Conservation (phyloP, 2,113 vertebrate genomes). For the Megaleporinus macrocephalus region DNA sequence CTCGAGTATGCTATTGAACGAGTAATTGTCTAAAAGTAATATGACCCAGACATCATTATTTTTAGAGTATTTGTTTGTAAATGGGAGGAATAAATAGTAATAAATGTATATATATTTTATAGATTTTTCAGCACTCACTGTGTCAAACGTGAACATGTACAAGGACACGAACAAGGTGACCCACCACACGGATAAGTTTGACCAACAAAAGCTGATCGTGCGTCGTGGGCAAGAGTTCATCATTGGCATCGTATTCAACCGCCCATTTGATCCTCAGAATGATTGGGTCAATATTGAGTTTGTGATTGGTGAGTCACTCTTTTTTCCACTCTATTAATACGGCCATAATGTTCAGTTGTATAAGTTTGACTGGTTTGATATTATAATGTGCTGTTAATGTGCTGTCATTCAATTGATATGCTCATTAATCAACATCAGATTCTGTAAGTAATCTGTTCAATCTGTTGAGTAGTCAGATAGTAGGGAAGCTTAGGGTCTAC, state of each 20-base stretch:
- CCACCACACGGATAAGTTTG: constrained; percentile 80
- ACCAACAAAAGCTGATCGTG: constrained; percentile 75
- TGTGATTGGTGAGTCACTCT: constrained; percentile 81
- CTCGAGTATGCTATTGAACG: no score
- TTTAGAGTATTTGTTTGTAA: no score
- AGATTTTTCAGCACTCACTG: neutral
- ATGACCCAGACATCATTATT: no score
- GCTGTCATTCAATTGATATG: no score
- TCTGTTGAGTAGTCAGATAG: neutral
- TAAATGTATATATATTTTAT: constrained; percentile 14
- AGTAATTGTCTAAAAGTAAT: no score
- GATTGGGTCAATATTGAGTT: constrained; percentile 81
- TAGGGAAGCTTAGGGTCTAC: no score
- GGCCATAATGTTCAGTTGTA: neutral
- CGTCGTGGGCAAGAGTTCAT: constrained; percentile 81
- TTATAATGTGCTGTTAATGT: no score
- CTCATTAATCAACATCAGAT: no score
- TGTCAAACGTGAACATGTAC: constrained; percentile 73
- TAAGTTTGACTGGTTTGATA: neutral
- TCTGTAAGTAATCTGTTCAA: no score
- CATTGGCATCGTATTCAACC: constrained; percentile 77
- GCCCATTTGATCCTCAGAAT: constrained; percentile 60
- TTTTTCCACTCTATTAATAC: neutral
- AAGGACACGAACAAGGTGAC: constrained; percentile 74
- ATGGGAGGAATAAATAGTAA: neutral